These are phyloP conservation scores for Philypnodon macrostomus DNA, from an alignment of 2,797 vertebrate species.

Conservation along the genomic window DNA sequence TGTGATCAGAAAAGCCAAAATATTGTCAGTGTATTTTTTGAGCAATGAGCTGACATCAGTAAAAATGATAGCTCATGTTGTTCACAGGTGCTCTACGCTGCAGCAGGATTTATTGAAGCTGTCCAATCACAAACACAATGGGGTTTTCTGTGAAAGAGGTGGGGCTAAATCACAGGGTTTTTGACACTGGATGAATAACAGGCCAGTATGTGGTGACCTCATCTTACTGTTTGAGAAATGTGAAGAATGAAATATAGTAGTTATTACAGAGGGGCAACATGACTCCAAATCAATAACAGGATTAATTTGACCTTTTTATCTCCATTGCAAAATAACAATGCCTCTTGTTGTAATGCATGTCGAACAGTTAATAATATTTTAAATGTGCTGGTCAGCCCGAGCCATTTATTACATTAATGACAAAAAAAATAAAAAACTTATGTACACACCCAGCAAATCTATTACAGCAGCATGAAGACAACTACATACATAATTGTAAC, in stretches of 20 bases:
- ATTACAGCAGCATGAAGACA: no score
- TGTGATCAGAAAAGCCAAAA: no score
- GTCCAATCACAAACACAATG: conserved; percentile 9
- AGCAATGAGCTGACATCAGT: background rate
- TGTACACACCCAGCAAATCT: no score
- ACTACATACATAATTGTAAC: no score
- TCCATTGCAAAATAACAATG: background rate
- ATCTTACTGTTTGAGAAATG: background rate
- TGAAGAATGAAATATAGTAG: conserved; percentile 7
- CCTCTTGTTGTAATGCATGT: no score
- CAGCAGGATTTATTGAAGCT: conserved; percentile 6
- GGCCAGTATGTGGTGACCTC: conserved; percentile 1
- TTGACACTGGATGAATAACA: conserved; percentile 11
- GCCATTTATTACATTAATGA: background rate
- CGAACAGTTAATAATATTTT: no score
- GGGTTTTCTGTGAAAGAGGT: background rate
- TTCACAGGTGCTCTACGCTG: conserved; percentile 10
- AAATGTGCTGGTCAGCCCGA: background rate
- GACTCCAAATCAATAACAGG: conserved; percentile 5
- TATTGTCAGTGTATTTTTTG: background rate
- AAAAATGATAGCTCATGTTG: background rate
- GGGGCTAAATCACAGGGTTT: conserved; percentile 8
- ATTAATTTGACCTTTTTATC: background rate
- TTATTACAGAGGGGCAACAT: background rate
- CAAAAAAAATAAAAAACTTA: no score